Evolutionary conservation across 2,113 vertebrate species (phyloP).

Genomic region (Myotis lucifugus): DNA sequence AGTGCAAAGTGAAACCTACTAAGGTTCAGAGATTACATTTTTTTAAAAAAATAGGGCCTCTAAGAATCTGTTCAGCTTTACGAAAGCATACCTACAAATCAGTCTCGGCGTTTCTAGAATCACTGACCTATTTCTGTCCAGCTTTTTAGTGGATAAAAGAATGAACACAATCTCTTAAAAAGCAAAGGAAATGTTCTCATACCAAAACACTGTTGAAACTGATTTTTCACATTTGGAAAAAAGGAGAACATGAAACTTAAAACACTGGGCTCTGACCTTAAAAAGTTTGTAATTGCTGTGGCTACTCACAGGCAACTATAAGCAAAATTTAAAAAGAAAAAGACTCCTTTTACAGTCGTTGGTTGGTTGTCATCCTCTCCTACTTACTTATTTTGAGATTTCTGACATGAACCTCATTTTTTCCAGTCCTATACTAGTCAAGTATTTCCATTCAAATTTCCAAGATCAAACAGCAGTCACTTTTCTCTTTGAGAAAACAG

Average conservation of each 20-base stretch:
- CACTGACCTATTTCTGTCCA: constrained; percentile 48
- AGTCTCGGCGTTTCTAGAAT: constrained; percentile 7
- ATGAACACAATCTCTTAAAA: not conserved
- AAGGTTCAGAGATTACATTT: not conserved
- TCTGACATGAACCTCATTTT: not conserved
- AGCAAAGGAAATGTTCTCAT: constrained; percentile 8
- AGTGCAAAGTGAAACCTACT: constrained; percentile 2
- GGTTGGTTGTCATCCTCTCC: not conserved
- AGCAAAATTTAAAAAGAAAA: not conserved
- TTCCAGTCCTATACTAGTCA: not conserved
- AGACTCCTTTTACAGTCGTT: not conserved
- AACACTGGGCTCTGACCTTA: not conserved
- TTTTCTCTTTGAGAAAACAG: constrained; percentile 31
- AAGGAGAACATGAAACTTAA: not conserved
- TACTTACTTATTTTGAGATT: not conserved
- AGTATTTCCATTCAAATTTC: constrained; percentile 1
- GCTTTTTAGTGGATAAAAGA: constrained; percentile 33
- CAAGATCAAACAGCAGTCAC: not conserved
- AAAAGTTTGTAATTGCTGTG: not conserved
- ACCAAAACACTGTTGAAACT: not conserved
- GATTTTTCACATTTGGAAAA: constrained; percentile 10
- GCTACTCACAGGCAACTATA: not conserved
- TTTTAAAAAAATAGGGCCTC: constrained; percentile 1
- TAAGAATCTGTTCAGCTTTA: constrained; percentile 42
- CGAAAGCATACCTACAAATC: constrained; percentile 45